phyloP scores from a whole-genome alignment of 2,888 invertebrate genomes.

The Lagria hirta region DNA sequence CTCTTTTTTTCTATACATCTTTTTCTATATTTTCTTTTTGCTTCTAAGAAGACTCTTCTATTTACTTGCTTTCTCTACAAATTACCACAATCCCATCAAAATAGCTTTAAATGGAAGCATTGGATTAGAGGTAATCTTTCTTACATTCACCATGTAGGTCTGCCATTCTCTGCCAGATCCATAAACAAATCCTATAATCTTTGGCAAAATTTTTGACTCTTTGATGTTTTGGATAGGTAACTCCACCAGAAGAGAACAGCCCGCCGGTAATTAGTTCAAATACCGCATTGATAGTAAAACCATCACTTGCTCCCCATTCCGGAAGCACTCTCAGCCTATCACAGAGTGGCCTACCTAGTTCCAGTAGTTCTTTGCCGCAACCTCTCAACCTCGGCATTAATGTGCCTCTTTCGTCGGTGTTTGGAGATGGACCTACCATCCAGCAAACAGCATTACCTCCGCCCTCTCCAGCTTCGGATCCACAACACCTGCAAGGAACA shows the following conservation, averaged over 20 bases:
- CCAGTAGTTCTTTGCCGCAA: constrained; percentile 41
- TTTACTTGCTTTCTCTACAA: constrained; percentile 72
- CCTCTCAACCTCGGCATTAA: constrained; percentile 46
- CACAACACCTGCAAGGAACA: constrained; percentile 83
- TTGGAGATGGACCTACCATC: constrained; percentile 42
- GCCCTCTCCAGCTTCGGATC: constrained; percentile 56
- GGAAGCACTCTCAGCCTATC: constrained; percentile 49
- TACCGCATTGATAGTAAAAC: constrained; percentile 58
- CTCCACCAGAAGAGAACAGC: constrained; percentile 61
- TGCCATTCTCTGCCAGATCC: too few species aligned
- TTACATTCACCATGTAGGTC: too few species aligned
- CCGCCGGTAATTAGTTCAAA: constrained; percentile 58
- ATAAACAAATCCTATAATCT: too few species aligned
- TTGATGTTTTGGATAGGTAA: too few species aligned
- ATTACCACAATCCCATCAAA: constrained; percentile 74
- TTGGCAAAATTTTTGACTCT: too few species aligned
- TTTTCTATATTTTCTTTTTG: too few species aligned
- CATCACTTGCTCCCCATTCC: constrained; percentile 50
- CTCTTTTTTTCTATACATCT: too few species aligned
- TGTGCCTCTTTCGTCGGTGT: constrained; percentile 40
- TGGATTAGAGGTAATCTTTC: constrained; percentile 66
- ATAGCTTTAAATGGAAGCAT: constrained; percentile 85
- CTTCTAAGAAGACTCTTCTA: too few species aligned
- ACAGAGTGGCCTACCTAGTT: constrained; percentile 43
- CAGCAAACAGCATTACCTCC: constrained; percentile 50